Evolutionary conservation across 1,140 invertebrate genomes (phyloP), one percentile per base, ranked within the genome.

Genomic region (Stratiolaelaps scimitus): DNA sequence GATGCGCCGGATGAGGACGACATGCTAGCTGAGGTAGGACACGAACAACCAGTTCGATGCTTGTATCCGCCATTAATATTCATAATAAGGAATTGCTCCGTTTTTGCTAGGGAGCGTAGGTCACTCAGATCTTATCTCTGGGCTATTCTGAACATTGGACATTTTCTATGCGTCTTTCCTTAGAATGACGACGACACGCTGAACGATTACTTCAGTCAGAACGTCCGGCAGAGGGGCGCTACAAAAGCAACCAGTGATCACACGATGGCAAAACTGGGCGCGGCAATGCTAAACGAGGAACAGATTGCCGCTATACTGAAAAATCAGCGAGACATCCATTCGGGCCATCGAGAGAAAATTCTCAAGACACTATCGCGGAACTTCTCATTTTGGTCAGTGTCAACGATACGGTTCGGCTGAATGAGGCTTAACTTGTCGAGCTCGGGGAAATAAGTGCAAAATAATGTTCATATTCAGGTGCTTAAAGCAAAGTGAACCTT

Each of bases 151-250:
- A 48, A 4, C 26, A 23, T 48, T 28, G 26, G 15, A 6, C 19
- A 48, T 7, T 6, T 23, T 48, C 15, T 48, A 23, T 28, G 47
- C 26, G 7, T 48, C 4, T 15, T 48, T 17, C 10, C 10, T 20
- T 23, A 60, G 53, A 23, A 60, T 6, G 20, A 17, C 23, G 53
- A 60, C 15, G 53, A 60, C 10, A 15, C 53, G 4, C 15, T 34
- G 15, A 4, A 40, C 34, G 53, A 60, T 60, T 60, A 60, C 10
- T 60, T 60, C 53, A 29, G 15, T 60, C 53, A 60, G 10, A 60
- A 26, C 53, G 34, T 26, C 34, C 13, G 53, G 2, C 34, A 40
- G 34, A 4, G 34, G 10, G 53, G 15, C 1, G 53, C 26, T 26
- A 2, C 15, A 34, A 60, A 60, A 60, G 26, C 34, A 2, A 60